Percentiles rank a stretch among this genome's conserved stretches.
Evolutionary conservation across 2,113 vertebrate species (phyloP).

Genomic region (Trogon melanurus): DNA sequence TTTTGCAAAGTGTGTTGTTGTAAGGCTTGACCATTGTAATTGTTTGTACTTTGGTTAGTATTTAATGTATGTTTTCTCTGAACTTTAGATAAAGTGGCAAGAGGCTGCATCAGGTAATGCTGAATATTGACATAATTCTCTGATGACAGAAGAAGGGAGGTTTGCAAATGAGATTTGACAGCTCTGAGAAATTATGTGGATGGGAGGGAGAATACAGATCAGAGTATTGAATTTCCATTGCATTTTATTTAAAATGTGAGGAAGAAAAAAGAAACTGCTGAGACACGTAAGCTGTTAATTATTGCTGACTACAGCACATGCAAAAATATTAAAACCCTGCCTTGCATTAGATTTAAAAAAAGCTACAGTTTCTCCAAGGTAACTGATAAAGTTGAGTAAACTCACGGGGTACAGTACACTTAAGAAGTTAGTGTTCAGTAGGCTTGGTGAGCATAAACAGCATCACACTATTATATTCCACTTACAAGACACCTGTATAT

Average conservation of each 20-base stretch:
- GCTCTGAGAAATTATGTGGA: background rate
- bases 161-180: background rate
- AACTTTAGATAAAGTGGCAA: background rate
- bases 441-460: background rate
- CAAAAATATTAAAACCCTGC: background rate
- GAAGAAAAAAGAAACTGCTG: constrained; percentile 1
- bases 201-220: background rate
- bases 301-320: background rate
- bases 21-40: background rate
- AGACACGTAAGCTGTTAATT: background rate
- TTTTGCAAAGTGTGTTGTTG: constrained; percentile 1
- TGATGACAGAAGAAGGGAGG: background rate
- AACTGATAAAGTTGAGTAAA: background rate
- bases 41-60: background rate
- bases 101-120: background rate
- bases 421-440: background rate
- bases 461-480: background rate
- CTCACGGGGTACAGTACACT: background rate
- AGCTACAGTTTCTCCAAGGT: background rate
- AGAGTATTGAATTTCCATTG: background rate
- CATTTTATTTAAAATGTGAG: background rate
- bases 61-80: constrained; percentile 7
- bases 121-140: constrained; percentile 8
- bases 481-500: background rate
- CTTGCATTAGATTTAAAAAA: background rate